These are phyloP conservation scores for Thumatha senex DNA, from an alignment of 2,888 invertebrate species.

Conservation along the genomic window DNA sequence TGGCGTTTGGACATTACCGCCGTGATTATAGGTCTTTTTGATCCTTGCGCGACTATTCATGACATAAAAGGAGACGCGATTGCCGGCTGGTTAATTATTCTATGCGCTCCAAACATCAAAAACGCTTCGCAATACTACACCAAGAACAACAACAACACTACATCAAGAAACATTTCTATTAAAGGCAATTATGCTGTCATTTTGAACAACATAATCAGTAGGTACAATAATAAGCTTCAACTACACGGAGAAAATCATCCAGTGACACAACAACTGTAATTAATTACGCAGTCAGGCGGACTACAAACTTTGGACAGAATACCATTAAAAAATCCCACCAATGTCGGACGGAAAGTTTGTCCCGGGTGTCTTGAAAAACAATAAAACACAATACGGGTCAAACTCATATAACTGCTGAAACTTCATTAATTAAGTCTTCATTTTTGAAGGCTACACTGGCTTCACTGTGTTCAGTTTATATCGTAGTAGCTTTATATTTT, in stretches of 20 bases:
- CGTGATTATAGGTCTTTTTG: too few species aligned
- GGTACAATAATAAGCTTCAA: not conserved
- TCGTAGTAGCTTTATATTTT: slow-evolving; percentile 3
- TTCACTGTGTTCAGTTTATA: not conserved
- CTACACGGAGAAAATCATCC: not conserved
- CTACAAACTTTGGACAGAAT: slow-evolving; percentile 21
- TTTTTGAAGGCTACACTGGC: slow-evolving; percentile 21
- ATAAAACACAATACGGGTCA: slow-evolving; percentile 39
- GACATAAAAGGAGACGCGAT: too few species aligned
- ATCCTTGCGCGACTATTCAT: too few species aligned
- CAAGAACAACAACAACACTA: too few species aligned
- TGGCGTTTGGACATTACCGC: too few species aligned
- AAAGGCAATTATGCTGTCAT: too few species aligned
- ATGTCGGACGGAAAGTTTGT: slow-evolving; percentile 22
- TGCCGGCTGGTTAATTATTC: too few species aligned
- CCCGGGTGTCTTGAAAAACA: slow-evolving; percentile 31
- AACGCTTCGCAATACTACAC: too few species aligned
- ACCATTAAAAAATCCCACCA: slow-evolving; percentile 22
- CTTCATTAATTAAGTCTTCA: slow-evolving; percentile 43
- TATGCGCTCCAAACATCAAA: too few species aligned
- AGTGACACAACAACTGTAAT: slow-evolving; percentile 23
- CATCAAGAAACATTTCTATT: too few species aligned
- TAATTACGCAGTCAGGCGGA: slow-evolving; percentile 26
- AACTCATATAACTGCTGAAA: slow-evolving; percentile 39
- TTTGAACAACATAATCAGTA: too few species aligned